Base-by-base conservation (phyloP, 1,140 invertebrate genomes). In the Drosophila triauraria region DNA sequence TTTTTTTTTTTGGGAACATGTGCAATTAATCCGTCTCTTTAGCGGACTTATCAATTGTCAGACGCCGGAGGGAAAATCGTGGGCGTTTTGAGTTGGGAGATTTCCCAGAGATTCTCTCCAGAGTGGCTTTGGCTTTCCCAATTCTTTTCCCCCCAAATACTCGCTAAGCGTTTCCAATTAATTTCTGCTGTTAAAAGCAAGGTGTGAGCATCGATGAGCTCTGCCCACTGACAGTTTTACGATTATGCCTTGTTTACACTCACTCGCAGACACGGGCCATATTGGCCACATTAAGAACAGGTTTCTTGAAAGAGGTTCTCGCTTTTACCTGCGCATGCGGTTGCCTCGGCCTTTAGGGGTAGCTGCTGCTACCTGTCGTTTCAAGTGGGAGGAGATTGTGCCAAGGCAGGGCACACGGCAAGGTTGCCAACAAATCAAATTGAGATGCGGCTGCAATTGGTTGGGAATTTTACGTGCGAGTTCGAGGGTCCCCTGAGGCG, bases 161-260 rank as follows among this genome's bases (percentile, higher is more conserved):
- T 40, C 2, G 15, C 46, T 67, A 32, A 51, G 35, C 47, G 17
- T 54, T 76, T 77, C 40, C 75, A 78, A 78, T 78, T 78, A 70
- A 70, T 78, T 78, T 78, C 35, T 32, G 25, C 17, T 85, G 68
- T 59, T 47, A 15, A 48, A 50, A n/a, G 15, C 30, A 53, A 53
- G 47, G 46, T 51, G 30, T 27, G 56, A 44, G 10, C 38, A 15
- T 46, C 53, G 76, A 90, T 92, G 88, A 92, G 88, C 78, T 90
- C 75, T 76, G 60, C 35, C 65, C 85, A 92, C 81, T 92, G 91
- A 92, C 91, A 92, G 91, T 75, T 92, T 92, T 80, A 54, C 25
- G 47, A 50, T 50, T 50, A 92, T 92, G 91, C 68, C 92, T 92
- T 92, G 91, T 92, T 92, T 92, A 91, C 78, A 91, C 78, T 79